phyloP scores from a whole-genome alignment of 2,797 vertebrate species.

The Malurus splendens region DNA sequence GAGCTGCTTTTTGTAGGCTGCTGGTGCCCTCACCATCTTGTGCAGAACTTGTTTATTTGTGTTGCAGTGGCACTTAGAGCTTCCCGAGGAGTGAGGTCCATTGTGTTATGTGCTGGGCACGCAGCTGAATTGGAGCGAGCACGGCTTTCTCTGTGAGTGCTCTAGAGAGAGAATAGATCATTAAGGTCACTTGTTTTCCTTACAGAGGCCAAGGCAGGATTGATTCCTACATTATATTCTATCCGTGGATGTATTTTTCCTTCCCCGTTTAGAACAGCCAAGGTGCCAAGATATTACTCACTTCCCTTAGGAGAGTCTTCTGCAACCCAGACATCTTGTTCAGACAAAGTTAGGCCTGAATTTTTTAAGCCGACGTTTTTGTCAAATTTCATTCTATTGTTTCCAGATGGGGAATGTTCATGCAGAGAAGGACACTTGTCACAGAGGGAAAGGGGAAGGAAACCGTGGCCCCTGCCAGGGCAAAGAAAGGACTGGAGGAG shows the following conservation, averaged over 20 bases:
- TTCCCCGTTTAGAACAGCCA: background rate
- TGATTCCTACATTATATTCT: constrained; percentile 55
- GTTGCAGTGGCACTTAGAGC: constrained; percentile 47
- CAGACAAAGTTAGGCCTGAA: background rate
- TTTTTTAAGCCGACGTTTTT: background rate
- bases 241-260: constrained; percentile 29
- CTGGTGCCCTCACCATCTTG: constrained; percentile 54
- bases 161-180: constrained; percentile 65
- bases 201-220: constrained; percentile 38
- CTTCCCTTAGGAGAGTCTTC: background rate
- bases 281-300: background rate
- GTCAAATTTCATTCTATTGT: background rate
- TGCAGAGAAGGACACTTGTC: background rate
- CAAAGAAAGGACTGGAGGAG: constrained; percentile 26
- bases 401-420: background rate
- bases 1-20: constrained; percentile 44
- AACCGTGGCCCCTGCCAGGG: background rate
- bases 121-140: constrained; percentile 46
- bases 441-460: background rate
- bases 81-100: constrained; percentile 46
- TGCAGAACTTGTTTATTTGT: constrained; percentile 57
- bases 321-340: background rate
- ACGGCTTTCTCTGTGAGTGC: constrained; percentile 54
- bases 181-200: constrained; percentile 63
- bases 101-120: constrained; percentile 47